A percentile compares a stretch with the other conserved stretches of the same genome.
These are phyloP conservation scores for Drosophila kepulauana DNA, from an alignment of 1,140 invertebrate genomes.

Conservation along the genomic window DNA sequence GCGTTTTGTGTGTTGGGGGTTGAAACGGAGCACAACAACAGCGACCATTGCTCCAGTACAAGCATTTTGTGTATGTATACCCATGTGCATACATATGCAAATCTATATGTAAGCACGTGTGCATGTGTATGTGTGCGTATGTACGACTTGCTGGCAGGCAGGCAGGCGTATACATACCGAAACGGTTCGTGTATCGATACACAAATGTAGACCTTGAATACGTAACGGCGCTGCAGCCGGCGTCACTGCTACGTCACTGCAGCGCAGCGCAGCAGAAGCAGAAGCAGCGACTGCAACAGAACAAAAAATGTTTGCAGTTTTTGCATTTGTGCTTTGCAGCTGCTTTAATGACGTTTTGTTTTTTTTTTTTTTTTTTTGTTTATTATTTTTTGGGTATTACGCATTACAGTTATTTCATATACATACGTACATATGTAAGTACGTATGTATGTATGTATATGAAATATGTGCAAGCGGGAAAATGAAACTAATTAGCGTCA, in stretches of 20 bases:
- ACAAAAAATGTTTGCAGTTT: constrained; percentile 27
- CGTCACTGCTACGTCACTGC: constrained; percentile 47
- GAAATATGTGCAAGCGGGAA: neutral
- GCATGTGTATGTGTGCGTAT: constrained; percentile 18
- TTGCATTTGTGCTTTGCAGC: constrained; percentile 1
- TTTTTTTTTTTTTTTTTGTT: neutral
- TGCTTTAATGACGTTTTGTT: constrained; percentile 27
- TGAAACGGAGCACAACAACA: constrained; percentile 37
- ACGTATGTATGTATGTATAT: neutral
- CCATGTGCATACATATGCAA: constrained; percentile 37
- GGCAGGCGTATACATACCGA: constrained; percentile 40
- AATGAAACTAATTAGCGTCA: constrained; percentile 24
- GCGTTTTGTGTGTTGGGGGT: constrained; percentile 49
- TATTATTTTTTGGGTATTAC: neutral
- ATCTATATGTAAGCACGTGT: constrained; percentile 26
- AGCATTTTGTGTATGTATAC: constrained; percentile 45
- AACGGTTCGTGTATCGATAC: constrained; percentile 62
- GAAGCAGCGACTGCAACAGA: constrained; percentile 15
- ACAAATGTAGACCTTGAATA: constrained; percentile 77
- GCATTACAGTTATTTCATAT: constrained; percentile 12
- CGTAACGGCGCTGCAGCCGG: constrained; percentile 39
- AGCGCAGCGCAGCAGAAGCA: constrained; percentile 23
- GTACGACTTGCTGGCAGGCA: neutral
- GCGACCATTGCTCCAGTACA: constrained; percentile 29
- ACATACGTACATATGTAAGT: too few species aligned